Evolutionary conservation across 2,797 vertebrate species (phyloP).

Genomic region (Otolemur crassicaudatus): DNA sequence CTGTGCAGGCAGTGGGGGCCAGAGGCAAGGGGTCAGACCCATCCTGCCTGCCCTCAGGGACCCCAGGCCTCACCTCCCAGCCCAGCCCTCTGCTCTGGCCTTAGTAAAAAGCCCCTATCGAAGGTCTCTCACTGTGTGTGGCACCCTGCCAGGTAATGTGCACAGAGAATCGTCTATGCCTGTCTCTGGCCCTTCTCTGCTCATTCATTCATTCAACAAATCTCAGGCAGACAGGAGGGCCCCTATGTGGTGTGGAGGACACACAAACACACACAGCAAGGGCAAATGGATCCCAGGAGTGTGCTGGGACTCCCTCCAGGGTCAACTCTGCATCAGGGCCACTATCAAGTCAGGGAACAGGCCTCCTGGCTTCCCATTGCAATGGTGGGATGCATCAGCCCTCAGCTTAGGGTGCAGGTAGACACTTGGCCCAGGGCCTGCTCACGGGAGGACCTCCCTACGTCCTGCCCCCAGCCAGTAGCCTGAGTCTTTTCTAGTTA

Average conservation of each 20-base stretch:
- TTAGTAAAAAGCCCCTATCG: neutral
- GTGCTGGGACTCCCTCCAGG: neutral
- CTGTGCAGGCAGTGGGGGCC: too few relatives aligned
- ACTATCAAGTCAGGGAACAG: neutral
- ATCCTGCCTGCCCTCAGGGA: neutral
- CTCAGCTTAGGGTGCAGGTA: neutral
- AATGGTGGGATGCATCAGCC: neutral
- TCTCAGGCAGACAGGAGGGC: neutral
- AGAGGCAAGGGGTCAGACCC: neutral
- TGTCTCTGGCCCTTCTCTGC: neutral
- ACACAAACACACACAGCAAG: neutral
- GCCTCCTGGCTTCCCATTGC: neutral
- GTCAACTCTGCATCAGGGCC: neutral
- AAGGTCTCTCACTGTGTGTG: too few relatives aligned
- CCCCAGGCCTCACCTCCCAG: neutral
- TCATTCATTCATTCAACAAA: neutral
- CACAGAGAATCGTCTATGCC: accelerated
- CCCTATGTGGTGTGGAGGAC: neutral
- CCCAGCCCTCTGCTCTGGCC: neutral
- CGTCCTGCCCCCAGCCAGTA: neutral
- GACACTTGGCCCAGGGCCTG: neutral
- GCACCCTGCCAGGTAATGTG: too few relatives aligned
- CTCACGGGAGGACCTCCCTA: neutral
- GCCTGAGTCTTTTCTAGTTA: neutral
- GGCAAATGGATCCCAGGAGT: neutral